Evolutionary conservation across 2,888 invertebrate genomes (phyloP), one percentile per base, ranked within the genome.

Genomic region (Acleris emargana): DNA sequence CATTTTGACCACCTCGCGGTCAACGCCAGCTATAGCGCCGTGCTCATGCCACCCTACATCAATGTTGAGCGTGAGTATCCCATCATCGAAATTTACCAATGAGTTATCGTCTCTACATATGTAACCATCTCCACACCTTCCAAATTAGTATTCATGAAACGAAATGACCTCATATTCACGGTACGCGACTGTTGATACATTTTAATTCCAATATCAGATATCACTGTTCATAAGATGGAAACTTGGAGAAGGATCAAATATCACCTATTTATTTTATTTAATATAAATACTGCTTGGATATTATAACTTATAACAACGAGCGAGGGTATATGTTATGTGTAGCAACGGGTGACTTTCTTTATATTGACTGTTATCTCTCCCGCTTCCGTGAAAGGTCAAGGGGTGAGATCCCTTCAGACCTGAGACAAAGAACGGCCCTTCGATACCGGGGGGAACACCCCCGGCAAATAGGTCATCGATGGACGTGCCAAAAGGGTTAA

Each of bases 1-100:
- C 97, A 97, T 81, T 98, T 98, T 82, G 97, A 97, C 86, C 96
- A 97, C 79, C 94, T 97, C 75, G 95, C 96, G 25, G 96, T 97
- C 68, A 97, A 97, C 85, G 94, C 95, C 71, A 97, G 95, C 82
- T 94, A 96, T 77, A 98, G 97, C 82, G 97, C 98, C 59, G 96
- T 98, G 72, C 95, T 99, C 71, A 95, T 98, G 85, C 98, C 99
- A 28, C 95, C 95, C 0, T 95, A 95, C 76, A 94, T 97, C 62
- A 95, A 94, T 76, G 96, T 96, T 78, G 93, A 93, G 76, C 95
- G 96, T 95, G 81, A 75, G 86, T 68, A 20, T 38, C 38, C 13
- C 38, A 13, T 38, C 11, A 4, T 38, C 3, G 3, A 1, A 1
- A 38, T 38, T 38, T 4, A 13, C 38, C 38, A 13, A 13, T 38